Base-by-base conservation (phyloP, 2,113 vertebrate species). In the Clinocottus analis region DNA sequence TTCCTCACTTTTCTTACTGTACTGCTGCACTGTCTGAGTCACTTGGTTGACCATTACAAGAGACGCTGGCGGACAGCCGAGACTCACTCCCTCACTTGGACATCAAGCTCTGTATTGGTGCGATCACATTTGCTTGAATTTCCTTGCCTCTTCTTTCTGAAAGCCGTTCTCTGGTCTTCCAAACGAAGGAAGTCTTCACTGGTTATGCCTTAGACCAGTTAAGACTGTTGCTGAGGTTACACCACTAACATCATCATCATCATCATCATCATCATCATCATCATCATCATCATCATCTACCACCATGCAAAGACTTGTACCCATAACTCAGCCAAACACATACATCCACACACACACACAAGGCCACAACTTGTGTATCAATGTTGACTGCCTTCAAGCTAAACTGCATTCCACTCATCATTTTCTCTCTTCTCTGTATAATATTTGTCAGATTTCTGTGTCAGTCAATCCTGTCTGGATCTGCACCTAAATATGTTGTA, bases 211-310 rank as follows among this genome's bases (percentile, higher is more conserved):
- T 45, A 21, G 67, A 75, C 64, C 31, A 85, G 86, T 90, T 90
- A 92, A 84, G 62, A 72, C 25, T 6, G 23, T 53, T 56, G 74
- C 61, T 76, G 80, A 59, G 65, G 68, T 53, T 60, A 62, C 21
- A 29, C 60, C 70, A 71, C 33, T 23, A 29, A 79, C 71, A 65
- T 85, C 86, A 87, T 87, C 79, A 85, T 87, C 79, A 84, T 39
- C 51, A 11, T n/a, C n/a, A n/a, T n/a, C 71, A 65, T 85, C 86
- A 87, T 87, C 79, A 85, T 87, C 79, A 84, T 39, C 51, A 11
- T n/a, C 71, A 65, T 85, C 86, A 87, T 87, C 79, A 85, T 87
- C 79, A 84, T 39, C 51, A 11, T n/a, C n/a, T n/a, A n/a, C n/a
- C n/a, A 58, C 35, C 19, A 21, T 5, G 19, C 21, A 21, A 68